phyloP scores from a whole-genome alignment of 2,113 vertebrate species.

The Abramis brama region DNA sequence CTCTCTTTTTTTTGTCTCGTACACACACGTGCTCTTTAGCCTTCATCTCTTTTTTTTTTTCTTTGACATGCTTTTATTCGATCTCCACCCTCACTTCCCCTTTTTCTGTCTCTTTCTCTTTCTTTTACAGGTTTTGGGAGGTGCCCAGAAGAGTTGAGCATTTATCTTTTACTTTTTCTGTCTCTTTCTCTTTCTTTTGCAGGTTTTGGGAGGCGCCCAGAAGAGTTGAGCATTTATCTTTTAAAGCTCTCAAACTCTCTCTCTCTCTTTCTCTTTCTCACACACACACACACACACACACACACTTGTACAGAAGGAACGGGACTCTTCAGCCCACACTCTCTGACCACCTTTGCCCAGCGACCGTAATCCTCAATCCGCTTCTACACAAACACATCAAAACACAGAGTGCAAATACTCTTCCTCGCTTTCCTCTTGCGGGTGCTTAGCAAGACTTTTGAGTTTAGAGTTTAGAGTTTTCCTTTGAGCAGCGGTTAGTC shows the following conservation, averaged over 20 bases:
- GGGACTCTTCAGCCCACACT: constrained; percentile 5
- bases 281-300: not conserved
- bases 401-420: not conserved
- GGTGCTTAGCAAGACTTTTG: constrained; percentile 3
- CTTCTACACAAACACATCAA: not conserved
- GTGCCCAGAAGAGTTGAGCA: constrained; percentile 19
- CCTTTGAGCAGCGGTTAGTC: not conserved
- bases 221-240: constrained; percentile 30
- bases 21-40: not conserved
- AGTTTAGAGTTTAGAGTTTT: no score
- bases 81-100: constrained; percentile 53
- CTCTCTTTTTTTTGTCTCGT: not conserved
- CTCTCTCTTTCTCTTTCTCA: constrained; percentile 56
- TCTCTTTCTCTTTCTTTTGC: constrained; percentile 57
- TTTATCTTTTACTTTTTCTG: constrained; percentile 47
- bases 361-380: not conserved
- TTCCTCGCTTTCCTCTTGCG: not conserved
- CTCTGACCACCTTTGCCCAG: constrained; percentile 36
- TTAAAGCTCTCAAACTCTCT: constrained; percentile 25
- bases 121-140: constrained; percentile 56
- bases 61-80: constrained; percentile 33
- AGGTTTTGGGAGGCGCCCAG: constrained; percentile 48
- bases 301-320: constrained; percentile 10
- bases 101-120: constrained; percentile 56
- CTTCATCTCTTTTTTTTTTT: constrained; percentile 59